Evolutionary conservation across 2,113 vertebrate species (phyloP).

Genomic region (Eublepharis macularius): DNA sequence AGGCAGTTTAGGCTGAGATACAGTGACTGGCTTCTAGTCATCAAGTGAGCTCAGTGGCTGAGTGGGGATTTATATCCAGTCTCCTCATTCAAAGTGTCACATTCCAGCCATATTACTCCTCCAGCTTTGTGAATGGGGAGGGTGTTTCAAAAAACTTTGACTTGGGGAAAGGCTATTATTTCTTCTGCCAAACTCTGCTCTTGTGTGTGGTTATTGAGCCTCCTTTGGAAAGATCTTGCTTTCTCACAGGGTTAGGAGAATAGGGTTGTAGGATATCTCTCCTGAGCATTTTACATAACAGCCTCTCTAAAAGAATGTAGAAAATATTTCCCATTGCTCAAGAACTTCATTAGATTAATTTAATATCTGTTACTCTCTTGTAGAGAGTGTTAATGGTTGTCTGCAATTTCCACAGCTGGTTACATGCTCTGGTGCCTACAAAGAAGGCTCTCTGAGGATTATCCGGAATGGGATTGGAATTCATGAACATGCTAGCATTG

Average conservation of each 20-base stretch:
- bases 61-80: background rate
- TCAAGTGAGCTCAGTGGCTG: background rate
- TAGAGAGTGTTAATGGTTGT: background rate
- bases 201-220: background rate
- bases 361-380: background rate
- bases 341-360: background rate
- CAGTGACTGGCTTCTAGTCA: background rate
- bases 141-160: accelerated
- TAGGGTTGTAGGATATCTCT: background rate
- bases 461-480: slow-evolving; percentile 98
- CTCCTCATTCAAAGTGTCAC: accelerated
- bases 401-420: slow-evolving; percentile 82
- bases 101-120: background rate
- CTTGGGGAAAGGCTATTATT: accelerated
- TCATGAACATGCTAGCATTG: slow-evolving; percentile 98
- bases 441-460: slow-evolving; percentile 95
- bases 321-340: background rate
- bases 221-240: background rate
- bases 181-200: background rate
- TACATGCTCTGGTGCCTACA: slow-evolving; percentile 97
- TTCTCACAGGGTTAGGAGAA: background rate
- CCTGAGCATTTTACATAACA: background rate
- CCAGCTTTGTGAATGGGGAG: background rate
- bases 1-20: background rate
- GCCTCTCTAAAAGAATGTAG: background rate